phyloP scores from a whole-genome alignment of 1,140 invertebrate species.

The Pogonomyrmex californicus region DNA sequence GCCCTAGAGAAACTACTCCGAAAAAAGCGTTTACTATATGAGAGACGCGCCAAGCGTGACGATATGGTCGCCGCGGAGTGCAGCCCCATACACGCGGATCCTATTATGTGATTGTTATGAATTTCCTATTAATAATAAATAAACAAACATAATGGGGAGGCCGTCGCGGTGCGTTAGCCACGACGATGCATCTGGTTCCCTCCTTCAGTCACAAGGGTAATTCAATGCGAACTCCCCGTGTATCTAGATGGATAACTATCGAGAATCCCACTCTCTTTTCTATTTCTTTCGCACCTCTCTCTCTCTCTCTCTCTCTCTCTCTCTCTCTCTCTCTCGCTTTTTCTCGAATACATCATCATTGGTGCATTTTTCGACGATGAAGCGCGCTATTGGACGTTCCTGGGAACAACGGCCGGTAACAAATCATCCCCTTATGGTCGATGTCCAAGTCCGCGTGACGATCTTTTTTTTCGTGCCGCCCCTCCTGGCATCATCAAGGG shows the following conservation, averaged over 20 bases:
- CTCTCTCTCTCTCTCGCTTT: slow-evolving; percentile 13
- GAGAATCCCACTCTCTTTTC: slow-evolving; percentile 39
- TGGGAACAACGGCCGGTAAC: slow-evolving; percentile 80
- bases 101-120: slow-evolving; percentile 86
- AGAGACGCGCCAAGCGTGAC: slow-evolving; percentile 78
- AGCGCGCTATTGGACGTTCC: slow-evolving; percentile 71
- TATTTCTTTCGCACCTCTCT: slow-evolving; percentile 1
- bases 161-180: slow-evolving; percentile 84
- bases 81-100: slow-evolving; percentile 60
- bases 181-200: slow-evolving; percentile 83
- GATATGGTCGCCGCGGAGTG: slow-evolving; percentile 52
- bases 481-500: neutral
- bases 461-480: slow-evolving; percentile 41
- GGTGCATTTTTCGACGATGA: slow-evolving; percentile 48
- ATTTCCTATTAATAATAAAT: slow-evolving; percentile 87
- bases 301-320: slow-evolving; percentile 25
- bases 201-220: slow-evolving; percentile 58
- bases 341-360: slow-evolving; percentile 42
- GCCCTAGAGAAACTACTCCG: slow-evolving; percentile 79
- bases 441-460: slow-evolving; percentile 72
- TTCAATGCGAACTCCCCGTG: slow-evolving; percentile 48
- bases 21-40: slow-evolving; percentile 74
- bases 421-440: slow-evolving; percentile 81
- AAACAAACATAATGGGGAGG: slow-evolving; percentile 85
- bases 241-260: slow-evolving; percentile 34